A percentile compares a stretch with the other conserved stretches of the same genome.
Conservation (phyloP, 2,113 vertebrate genomes). For the Numenius arquata region DNA sequence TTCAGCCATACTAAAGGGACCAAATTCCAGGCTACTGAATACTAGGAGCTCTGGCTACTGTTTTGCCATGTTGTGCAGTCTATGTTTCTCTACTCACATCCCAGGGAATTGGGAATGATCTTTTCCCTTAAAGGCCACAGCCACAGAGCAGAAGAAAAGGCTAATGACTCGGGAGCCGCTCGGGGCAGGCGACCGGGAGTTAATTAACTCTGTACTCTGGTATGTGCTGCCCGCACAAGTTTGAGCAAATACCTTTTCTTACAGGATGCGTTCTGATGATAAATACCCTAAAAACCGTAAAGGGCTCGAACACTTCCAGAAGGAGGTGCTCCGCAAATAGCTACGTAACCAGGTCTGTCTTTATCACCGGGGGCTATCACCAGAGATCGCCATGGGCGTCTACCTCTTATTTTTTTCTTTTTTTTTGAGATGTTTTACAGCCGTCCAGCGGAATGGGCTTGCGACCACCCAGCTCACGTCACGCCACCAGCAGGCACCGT, state of each 20-base stretch:
- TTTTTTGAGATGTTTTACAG: background rate
- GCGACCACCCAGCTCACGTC: background rate
- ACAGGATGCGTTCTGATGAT: background rate
- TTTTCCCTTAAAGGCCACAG: background rate
- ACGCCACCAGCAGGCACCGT: background rate
- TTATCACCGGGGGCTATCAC: background rate
- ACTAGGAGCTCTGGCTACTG: background rate
- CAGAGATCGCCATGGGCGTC: background rate
- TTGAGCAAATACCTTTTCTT: background rate
- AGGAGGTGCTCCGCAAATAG: background rate
- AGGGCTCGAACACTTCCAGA: background rate
- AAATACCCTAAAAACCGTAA: background rate
- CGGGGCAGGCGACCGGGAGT: background rate
- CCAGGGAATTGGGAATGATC: background rate
- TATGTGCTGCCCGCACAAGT: background rate
- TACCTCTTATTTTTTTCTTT: background rate
- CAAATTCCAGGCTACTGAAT: background rate
- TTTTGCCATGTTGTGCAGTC: fast-evolving
- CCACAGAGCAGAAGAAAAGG: background rate
- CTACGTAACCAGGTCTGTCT: background rate
- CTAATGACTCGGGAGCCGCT: background rate
- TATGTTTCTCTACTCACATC: background rate
- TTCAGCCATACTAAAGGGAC: background rate
- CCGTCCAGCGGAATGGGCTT: background rate
- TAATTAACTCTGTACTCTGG: background rate